Evolutionary conservation across 2,113 vertebrate species (phyloP), one percentile per base, ranked within the genome.

Genomic region (Podocnemis expansa): DNA sequence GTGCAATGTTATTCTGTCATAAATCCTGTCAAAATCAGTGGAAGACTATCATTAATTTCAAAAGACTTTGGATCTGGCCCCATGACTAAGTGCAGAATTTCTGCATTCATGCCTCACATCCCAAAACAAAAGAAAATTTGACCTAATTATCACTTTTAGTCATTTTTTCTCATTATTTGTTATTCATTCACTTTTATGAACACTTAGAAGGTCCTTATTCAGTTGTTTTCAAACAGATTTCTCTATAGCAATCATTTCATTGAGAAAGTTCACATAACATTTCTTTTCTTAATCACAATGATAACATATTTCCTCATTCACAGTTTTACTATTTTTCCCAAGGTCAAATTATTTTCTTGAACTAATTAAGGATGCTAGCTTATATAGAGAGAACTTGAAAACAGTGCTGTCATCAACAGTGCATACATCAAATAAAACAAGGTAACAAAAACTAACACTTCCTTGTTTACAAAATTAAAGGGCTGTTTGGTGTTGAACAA

Each of bases 1-100:
- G 5, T 67, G 88, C 3, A 85, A 43, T 60, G 45, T 6, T 83
- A 82, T 14, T 13, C 54, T 94, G 88, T 87, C 96, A 94, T 91
- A 92, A 88, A 88, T 31, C 67, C 0, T 22, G 17, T 31, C n/a
- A 83, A 94, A 96, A 16, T 55, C 80, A 73, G n/a, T 54, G 43
- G 51, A 52, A 52, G 31, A 29, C 94, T 93, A 87, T 55, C n/a
- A 7, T 73, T 89, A 89, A 63, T 27, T 87, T 96, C 92, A 52
- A 92, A 95, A 95, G 43, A 43, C 17, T 96, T 95, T 91, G 47
- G 29, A 93, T 78, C 38, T 90, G 89, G 55, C 85, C 90, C 70
- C 93, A 82, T 84, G 19, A 87, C 43, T 80, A n/a, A 34, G 52
- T 92, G 38, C 47, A 96, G 90, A 92, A 25, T 29, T 89, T 67